Base-by-base conservation (phyloP, 2,888 invertebrate genomes). In the Halocaridina rubra region DNA sequence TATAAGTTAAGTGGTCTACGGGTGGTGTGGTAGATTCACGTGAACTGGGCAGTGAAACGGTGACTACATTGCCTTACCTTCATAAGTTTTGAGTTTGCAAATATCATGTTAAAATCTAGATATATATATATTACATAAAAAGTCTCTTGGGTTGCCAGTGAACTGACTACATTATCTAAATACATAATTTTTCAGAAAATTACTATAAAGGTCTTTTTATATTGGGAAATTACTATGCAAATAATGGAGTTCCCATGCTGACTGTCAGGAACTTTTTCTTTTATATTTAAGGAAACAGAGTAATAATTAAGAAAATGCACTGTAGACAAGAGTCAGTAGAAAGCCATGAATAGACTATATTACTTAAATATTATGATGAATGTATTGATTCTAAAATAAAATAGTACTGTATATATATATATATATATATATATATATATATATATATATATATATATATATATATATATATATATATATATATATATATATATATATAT, bases 81-180 rank as follows among this genome's bases (percentile, higher is more conserved):
- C 61, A 32, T 27, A n/a, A 80, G 80, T 80, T 57, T 72, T 39
- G 16, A 10, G 16, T 46, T 46, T n/a, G n/a, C n/a, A n/a, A n/a
- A n/a, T 10, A 46, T 46, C 46, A 10, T 46, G 16, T 1, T 16
- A 13, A 46, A 46, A 46, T 46, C 46, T 13, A 16, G 10, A 16
- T 46, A 13, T 46, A 10, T 13, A 46, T 16, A 46, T 46, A 46
- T 46, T 16, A 13, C 16, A 33, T 57, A 71, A 61, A 72, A 30
- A 71, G n/a, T 57, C 33, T 76, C 46, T 81, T 81, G 74, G 61
- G 81, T 75, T 81, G 81, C 81, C 81, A 81, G 75, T 81, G 74
- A 81, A 81, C 39, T 59, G 22, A 67, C 27, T 24, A 46, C n/a
- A n/a, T n/a, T n/a, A n/a, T n/a, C n/a, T n/a, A n/a, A n/a, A n/a